A percentile compares a stretch with the other conserved stretches of the same genome.
Evolutionary conservation across 2,113 vertebrate species (phyloP).

Genomic region (Oncorhynchus gorbuscha): DNA sequence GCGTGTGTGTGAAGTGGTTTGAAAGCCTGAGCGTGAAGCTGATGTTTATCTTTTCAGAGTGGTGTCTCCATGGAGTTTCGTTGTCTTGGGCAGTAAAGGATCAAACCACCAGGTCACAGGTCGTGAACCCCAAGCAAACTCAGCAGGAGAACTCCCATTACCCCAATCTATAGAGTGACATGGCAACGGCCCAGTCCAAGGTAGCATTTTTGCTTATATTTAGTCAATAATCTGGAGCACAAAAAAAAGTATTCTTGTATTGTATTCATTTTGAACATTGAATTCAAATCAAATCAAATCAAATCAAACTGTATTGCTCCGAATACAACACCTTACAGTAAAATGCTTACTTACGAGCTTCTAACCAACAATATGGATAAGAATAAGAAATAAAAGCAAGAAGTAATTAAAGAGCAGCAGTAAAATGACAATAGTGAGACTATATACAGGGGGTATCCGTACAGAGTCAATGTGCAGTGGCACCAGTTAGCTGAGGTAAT

Average conservation of each 20-base stretch:
- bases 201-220: background rate
- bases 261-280: background rate
- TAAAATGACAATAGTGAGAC: too few species aligned
- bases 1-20: constrained; percentile 7
- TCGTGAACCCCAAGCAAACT: constrained; percentile 50
- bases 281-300: background rate
- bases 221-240: background rate
- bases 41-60: constrained; percentile 56
- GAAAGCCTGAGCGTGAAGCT: constrained; percentile 24
- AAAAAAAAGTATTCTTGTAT: background rate
- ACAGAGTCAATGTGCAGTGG: too few species aligned
- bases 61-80: constrained; percentile 61
- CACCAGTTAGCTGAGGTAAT: too few species aligned
- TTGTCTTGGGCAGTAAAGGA: constrained; percentile 18
- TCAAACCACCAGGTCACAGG: constrained; percentile 56
- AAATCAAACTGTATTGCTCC: background rate
- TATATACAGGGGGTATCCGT: too few species aligned
- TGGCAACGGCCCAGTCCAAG: background rate
- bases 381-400: too few species aligned
- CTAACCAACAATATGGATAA: too few species aligned
- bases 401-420: too few species aligned
- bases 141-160: constrained; percentile 33
- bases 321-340: too few species aligned
- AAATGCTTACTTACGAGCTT: too few species aligned
- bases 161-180: background rate